Base-by-base conservation (phyloP, 1,140 invertebrate species). In the Leguminivora glycinivorella region DNA sequence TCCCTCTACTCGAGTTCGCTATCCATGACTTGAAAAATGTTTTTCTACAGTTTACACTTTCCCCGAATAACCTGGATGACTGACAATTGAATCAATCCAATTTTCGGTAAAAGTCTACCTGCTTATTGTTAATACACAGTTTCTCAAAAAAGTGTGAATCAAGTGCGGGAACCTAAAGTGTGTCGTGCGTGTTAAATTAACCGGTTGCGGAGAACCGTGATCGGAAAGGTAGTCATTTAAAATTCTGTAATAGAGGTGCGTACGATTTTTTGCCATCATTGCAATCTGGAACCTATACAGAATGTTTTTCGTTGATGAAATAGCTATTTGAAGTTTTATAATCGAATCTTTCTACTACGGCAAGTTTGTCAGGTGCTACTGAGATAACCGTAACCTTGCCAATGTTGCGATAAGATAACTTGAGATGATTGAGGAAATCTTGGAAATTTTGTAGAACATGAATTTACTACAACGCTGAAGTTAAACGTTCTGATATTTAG, bases 161-260 rank as follows among this genome's bases (percentile, higher is more conserved):
- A 29, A 63, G 58, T 17, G 6, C 58, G 22, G 14, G 58, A 31
- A 63, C 58, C n/a, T 63, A 63, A 63, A 63, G 58, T 29, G 25
- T 63, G 58, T 63, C 58, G 58, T 29, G n/a, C 58, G 25, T 63
- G 58, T 63, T 63, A 63, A 63, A 63, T 63, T 29, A 63, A 29
- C 58, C 58, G 58, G 58, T 63, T 63, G 26, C 26, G n/a, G 26
- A 34, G 58, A 63, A 17, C 25, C 58, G 58, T 34, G 58, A 63
- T 63, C 58, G 58, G 47, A 63, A 63, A 63, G 58, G 58, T 63
- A 17, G 25, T n/a, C 2, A 63, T 63, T 63, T 63, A 63, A 34
- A 63, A 29, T 63, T 29, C 58, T 63, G 58, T 29, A 63, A 63
- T 63, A 63, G 58, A 63, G 58, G 58, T 63, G 26, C 58, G 58